Conservation (phyloP, 2,888 invertebrate genomes). For the Heliconius cydno region DNA sequence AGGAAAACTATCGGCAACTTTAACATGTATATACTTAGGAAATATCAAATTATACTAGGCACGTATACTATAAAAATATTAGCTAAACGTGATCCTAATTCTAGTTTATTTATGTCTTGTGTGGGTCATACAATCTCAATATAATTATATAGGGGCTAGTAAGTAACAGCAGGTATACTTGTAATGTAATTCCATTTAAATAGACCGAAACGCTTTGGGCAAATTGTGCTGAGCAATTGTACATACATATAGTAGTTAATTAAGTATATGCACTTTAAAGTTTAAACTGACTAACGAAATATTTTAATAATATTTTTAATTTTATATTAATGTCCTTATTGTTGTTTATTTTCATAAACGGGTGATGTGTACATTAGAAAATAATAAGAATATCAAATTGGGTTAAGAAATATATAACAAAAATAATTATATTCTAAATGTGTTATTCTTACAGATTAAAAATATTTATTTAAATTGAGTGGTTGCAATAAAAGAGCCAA, state of each 20-base stretch:
- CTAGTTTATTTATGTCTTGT: neutral
- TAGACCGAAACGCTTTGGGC: constrained; percentile 1
- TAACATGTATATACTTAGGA: neutral
- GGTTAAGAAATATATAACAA: too few relatives aligned
- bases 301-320: too few relatives aligned
- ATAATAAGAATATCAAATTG: too few relatives aligned
- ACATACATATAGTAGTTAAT: neutral
- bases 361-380: too few relatives aligned
- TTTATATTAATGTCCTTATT: too few relatives aligned
- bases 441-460: too few relatives aligned
- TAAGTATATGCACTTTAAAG: neutral
- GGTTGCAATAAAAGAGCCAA: neutral
- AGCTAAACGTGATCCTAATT: constrained; percentile 18
- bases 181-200: neutral
- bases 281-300: neutral
- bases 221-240: neutral
- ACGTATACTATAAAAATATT: constrained; percentile 16
- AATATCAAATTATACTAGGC: constrained; percentile 8
- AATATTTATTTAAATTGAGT: neutral
- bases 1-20: neutral
- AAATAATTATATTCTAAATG: too few relatives aligned
- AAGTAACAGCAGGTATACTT: neutral
- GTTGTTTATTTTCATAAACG: too few relatives aligned
- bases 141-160: neutral
- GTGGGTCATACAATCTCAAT: neutral